Conservation (phyloP, 2,797 vertebrate species). For the Siniperca undulata region DNA sequence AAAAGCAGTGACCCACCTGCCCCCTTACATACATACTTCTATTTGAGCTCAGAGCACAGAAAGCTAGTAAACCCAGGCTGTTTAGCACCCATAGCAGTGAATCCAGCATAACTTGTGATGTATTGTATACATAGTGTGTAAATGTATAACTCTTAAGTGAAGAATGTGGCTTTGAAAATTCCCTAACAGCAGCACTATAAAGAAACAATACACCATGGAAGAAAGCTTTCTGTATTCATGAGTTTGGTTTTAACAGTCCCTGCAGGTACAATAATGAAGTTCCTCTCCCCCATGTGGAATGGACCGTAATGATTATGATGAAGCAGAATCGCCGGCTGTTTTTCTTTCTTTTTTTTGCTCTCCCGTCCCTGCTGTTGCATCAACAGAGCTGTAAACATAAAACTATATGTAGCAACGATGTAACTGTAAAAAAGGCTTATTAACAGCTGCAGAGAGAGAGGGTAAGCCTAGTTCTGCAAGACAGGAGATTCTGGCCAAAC, state of each 20-base stretch:
- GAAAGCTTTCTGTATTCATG: conserved; percentile 82
- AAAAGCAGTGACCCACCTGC: conserved; percentile 44
- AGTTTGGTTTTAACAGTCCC: conserved; percentile 79
- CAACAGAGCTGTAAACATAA: conserved; percentile 78
- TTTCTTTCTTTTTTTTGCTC: conserved; percentile 3
- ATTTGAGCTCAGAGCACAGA: conserved; percentile 29
- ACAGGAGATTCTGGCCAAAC: background rate
- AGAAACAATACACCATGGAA: conserved; percentile 53
- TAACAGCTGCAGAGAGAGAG: conserved; percentile 47
- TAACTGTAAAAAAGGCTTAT: conserved; percentile 67
- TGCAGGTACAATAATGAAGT: conserved; percentile 82
- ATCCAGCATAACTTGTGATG: conserved; percentile 55
- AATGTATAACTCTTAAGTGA: conserved; percentile 61
- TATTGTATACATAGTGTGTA: conserved; percentile 28
- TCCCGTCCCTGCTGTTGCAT: conserved; percentile 47
- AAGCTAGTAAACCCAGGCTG: conserved; percentile 9
- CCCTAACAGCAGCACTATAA: conserved; percentile 42
- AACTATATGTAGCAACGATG: conserved; percentile 70
- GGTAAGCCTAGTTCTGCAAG: background rate
- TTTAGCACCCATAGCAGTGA: conserved; percentile 39
- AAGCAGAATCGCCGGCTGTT: conserved; percentile 67
- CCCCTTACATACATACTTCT: conserved; percentile 20
- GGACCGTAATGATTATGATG: conserved; percentile 79
- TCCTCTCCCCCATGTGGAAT: conserved; percentile 75
- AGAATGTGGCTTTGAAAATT: conserved; percentile 55